These are phyloP conservation scores for Pterostichus madidus DNA, from an alignment of 2,888 invertebrate genomes.

Conservation along the genomic window DNA sequence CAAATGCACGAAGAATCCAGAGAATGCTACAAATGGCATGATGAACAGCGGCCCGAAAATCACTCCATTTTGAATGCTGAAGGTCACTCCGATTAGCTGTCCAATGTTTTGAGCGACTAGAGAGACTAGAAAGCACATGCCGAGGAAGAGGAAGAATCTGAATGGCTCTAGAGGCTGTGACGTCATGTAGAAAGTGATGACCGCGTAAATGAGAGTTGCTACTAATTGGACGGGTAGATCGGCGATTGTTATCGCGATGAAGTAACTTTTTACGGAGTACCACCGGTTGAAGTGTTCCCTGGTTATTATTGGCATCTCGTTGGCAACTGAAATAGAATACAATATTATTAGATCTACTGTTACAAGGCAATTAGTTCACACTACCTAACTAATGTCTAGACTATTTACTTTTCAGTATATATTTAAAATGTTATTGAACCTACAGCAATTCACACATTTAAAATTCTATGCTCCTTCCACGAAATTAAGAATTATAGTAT, in stretches of 20 bases:
- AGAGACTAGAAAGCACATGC: constrained; percentile 87
- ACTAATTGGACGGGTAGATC: constrained; percentile 82
- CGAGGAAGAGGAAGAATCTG: constrained; percentile 86
- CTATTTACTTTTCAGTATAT: neutral
- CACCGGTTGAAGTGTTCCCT: constrained; percentile 84
- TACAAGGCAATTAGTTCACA: neutral
- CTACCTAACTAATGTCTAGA: neutral
- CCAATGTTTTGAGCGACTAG: constrained; percentile 93
- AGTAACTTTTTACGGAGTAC: constrained; percentile 84
- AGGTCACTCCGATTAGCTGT: constrained; percentile 89
- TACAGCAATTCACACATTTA: neutral
- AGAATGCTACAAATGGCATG: constrained; percentile 93
- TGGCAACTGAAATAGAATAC: constrained; percentile 79
- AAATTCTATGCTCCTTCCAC: neutral
- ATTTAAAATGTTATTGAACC: neutral
- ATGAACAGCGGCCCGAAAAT: constrained; percentile 93
- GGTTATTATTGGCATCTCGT: constrained; percentile 80
- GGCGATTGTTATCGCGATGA: constrained; percentile 80
- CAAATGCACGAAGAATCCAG: constrained; percentile 94
- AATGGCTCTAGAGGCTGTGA: constrained; percentile 88
- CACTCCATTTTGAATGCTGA: constrained; percentile 90
- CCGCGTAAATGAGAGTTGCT: constrained; percentile 85
- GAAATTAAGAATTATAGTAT: neutral
- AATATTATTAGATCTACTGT: constrained; percentile 41
- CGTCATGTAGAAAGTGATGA: constrained; percentile 91